A percentile compares a stretch with the other conserved stretches of the same genome.
These are phyloP conservation scores for Neosilurus hyrtlii DNA, from an alignment of 2,797 vertebrate genomes.

Conservation along the genomic window DNA sequence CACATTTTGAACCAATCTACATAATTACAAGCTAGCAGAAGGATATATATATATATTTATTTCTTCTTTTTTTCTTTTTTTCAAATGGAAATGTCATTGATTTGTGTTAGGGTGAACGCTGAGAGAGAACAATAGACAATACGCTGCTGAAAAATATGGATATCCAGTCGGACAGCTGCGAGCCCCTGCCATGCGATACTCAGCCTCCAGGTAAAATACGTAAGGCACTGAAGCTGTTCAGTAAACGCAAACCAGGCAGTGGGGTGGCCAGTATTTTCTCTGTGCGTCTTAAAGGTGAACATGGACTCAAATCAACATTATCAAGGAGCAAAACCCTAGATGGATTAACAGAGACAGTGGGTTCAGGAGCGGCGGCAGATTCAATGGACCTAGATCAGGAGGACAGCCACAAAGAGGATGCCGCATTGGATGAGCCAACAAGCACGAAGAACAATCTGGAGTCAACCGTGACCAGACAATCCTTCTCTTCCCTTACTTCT, in stretches of 20 bases:
- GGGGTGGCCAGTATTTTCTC: constrained; percentile 87
- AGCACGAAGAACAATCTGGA: constrained; percentile 50
- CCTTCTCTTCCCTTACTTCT: constrained; percentile 78
- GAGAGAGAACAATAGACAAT: constrained; percentile 43
- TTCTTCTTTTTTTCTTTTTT: constrained; percentile 14
- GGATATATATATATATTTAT: constrained; percentile 23
- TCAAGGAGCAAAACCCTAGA: constrained; percentile 84
- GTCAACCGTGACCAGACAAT: constrained; percentile 60
- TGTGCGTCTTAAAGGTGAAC: constrained; percentile 84
- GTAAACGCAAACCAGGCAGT: constrained; percentile 86
- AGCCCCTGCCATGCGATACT: constrained; percentile 83
- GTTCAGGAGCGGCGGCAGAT: constrained; percentile 61
- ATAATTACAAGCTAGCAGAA: constrained; percentile 21
- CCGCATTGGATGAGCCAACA: constrained; percentile 70
- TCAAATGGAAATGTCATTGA: constrained; percentile 11
- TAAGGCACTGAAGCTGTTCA: constrained; percentile 95
- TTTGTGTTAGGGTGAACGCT: constrained; percentile 3
- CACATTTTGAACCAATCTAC: constrained; percentile 26
- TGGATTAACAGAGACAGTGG: constrained; percentile 80
- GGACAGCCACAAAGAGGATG: constrained; percentile 63
- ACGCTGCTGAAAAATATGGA: constrained; percentile 79
- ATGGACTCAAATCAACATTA: constrained; percentile 79
- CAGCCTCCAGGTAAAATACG: constrained; percentile 92
- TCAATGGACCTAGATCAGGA: constrained; percentile 64
- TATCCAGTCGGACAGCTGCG: constrained; percentile 82